These are phyloP conservation scores for Leptatherina wallacei DNA, from an alignment of 2,797 vertebrate genomes.

Conservation along the genomic window DNA sequence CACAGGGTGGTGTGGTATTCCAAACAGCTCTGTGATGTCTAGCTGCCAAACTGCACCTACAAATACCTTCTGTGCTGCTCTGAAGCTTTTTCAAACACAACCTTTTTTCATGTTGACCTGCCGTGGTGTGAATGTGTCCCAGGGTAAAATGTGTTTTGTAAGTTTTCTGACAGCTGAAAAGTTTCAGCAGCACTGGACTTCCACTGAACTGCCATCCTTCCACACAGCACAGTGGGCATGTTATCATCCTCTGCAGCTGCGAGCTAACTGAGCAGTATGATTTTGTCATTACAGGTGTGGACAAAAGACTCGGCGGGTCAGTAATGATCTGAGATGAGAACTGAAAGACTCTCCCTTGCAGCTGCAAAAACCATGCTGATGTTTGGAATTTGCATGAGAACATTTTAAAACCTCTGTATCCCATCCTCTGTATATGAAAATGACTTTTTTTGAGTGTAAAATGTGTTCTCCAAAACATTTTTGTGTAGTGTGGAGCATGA, in stretches of 20 bases:
- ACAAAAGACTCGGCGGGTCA: conserved; percentile 41
- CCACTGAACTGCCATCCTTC: conserved; percentile 30
- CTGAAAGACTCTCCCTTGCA: conserved; percentile 1
- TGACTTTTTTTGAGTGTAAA: conserved; percentile 26
- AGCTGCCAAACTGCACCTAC: conserved; percentile 28
- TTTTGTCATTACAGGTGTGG: conserved; percentile 57
- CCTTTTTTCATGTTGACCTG: conserved; percentile 25
- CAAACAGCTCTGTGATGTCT: conserved; percentile 45
- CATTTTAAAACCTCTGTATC: conserved; percentile 12
- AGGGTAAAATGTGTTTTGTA: conserved; percentile 28
- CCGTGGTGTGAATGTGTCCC: conserved; percentile 24
- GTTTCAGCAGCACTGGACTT: conserved; percentile 35
- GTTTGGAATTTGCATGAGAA: conserved; percentile 24
- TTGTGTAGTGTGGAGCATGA: conserved; percentile 44
- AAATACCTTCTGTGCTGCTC: conserved; percentile 4
- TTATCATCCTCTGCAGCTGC: conserved; percentile 51
- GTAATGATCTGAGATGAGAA: conserved; percentile 19
- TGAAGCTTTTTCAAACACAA: conserved; percentile 23
- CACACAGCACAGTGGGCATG: conserved; percentile 31
- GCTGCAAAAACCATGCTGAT: conserved; percentile 45
- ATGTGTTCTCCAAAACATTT: conserved; percentile 51
- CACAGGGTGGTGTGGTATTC: conserved; percentile 63
- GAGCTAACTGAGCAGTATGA: conserved; percentile 23
- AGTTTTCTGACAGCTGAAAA: conserved; percentile 46
- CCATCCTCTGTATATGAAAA: conserved; percentile 23